Percentiles rank a stretch among this genome's conserved stretches.
Evolutionary conservation across 2,888 invertebrate species (phyloP).

Genomic region (Melieria crassipennis): DNA sequence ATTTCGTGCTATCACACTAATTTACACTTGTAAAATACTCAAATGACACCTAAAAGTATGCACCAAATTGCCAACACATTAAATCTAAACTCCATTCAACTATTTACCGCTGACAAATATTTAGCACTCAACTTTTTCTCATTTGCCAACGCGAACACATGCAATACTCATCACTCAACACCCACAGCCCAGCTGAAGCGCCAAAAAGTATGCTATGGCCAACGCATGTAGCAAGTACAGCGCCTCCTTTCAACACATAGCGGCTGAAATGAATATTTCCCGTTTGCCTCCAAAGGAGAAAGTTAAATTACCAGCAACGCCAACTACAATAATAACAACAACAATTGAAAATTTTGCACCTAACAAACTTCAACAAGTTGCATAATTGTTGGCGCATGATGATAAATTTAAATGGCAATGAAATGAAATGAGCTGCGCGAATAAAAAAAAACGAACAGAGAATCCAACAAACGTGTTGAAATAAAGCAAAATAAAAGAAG

Average conservation of each 20-base stretch:
- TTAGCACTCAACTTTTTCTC: too few species aligned
- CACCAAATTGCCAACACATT: too few species aligned
- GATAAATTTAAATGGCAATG: slow-evolving; percentile 49
- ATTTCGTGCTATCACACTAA: too few species aligned
- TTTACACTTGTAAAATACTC: too few species aligned
- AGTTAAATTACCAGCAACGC: slow-evolving; percentile 18
- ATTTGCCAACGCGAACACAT: too few species aligned
- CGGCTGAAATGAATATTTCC: too few species aligned
- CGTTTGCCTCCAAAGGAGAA: background rate
- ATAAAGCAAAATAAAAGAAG: background rate
- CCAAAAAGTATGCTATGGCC: slow-evolving; percentile 10
- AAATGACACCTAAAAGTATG: too few species aligned
- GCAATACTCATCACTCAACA: too few species aligned
- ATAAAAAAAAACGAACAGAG: background rate
- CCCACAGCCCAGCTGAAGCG: background rate
- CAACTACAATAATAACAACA: slow-evolving; percentile 42
- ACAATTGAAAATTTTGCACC: slow-evolving; percentile 49
- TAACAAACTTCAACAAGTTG: slow-evolving; percentile 53
- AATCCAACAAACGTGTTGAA: slow-evolving; percentile 1
- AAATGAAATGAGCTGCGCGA: slow-evolving; percentile 29
- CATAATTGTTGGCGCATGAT: slow-evolving; percentile 58
- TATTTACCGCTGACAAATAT: too few species aligned
- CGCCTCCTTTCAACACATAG: too few species aligned
- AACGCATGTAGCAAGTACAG: background rate
- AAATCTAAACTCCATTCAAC: too few species aligned